phyloP scores from a whole-genome alignment of 2,888 invertebrate species.

The Aphidoletes aphidimyza region DNA sequence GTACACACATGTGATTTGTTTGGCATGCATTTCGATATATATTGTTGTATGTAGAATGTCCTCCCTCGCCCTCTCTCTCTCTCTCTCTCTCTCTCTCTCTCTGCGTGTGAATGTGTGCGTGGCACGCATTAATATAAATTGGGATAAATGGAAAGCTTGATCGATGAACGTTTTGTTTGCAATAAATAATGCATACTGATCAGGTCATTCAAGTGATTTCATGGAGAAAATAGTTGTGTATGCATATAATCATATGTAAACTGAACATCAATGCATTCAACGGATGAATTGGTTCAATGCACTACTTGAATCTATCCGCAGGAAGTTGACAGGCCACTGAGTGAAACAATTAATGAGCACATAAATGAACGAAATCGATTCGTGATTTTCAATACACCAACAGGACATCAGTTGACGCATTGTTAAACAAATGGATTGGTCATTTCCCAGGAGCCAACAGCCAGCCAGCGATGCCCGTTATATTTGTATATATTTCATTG shows the following conservation, averaged over 20 bases:
- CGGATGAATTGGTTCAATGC: constrained; percentile 34
- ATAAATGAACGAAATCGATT: constrained; percentile 2
- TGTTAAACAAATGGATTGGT: not conserved
- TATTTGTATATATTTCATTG: not conserved
- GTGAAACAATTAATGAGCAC: constrained; percentile 11
- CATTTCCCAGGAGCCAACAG: too few relatives aligned
- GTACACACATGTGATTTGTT: too few relatives aligned
- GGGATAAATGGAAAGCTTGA: constrained; percentile 27
- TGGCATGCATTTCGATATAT: too few relatives aligned
- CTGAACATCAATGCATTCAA: not conserved
- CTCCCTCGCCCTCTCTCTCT: too few relatives aligned
- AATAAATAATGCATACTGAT: constrained; percentile 25
- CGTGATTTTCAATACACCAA: not conserved
- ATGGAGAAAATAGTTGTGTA: not conserved
- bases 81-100: too few relatives aligned
- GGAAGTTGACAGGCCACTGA: not conserved
- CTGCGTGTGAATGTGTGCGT: not conserved
- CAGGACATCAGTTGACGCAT: not conserved
- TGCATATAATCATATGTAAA: not conserved
- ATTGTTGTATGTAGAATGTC: too few relatives aligned
- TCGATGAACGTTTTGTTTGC: not conserved
- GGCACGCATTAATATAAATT: constrained; percentile 19
- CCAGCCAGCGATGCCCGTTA: too few relatives aligned
- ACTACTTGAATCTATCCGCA: not conserved
- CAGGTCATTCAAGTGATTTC: not conserved